These are phyloP conservation scores for Odocoileus hemionus DNA, from an alignment of 2,113 vertebrate species.

Conservation along the genomic window DNA sequence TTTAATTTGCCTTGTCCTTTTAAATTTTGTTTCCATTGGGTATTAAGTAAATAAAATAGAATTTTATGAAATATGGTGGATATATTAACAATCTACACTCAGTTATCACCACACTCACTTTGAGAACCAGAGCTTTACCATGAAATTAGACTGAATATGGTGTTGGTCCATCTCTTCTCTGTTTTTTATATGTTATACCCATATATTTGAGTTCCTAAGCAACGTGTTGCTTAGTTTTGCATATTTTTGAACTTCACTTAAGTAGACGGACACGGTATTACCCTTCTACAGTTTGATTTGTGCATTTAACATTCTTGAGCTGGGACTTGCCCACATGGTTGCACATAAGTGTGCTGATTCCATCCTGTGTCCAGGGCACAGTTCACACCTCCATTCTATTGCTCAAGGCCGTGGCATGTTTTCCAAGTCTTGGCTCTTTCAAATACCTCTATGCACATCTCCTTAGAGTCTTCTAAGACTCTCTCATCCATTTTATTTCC, in stretches of 20 bases:
- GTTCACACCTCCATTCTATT: not conserved
- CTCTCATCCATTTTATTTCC: not conserved
- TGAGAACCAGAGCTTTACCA: not conserved
- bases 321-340: not conserved
- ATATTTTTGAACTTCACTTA: not conserved
- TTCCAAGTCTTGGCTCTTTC: not conserved
- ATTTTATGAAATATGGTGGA: not conserved
- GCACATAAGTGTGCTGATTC: not conserved
- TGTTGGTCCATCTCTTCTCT: not conserved
- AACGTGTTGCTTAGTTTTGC: not conserved
- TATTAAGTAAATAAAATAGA: not conserved
- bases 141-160: not conserved
- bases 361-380: not conserved
- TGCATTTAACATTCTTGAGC: not conserved
- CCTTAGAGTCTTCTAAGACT: not conserved
- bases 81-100: not conserved
- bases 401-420: not conserved
- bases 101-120: not conserved
- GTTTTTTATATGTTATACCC: not conserved
- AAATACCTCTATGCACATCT: not conserved
- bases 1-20: not conserved
- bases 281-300: not conserved
- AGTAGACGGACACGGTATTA: not conserved
- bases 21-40: not conserved
- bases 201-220: not conserved